phyloP scores from a whole-genome alignment of 2,113 vertebrate genomes.

The Sorex araneus region DNA sequence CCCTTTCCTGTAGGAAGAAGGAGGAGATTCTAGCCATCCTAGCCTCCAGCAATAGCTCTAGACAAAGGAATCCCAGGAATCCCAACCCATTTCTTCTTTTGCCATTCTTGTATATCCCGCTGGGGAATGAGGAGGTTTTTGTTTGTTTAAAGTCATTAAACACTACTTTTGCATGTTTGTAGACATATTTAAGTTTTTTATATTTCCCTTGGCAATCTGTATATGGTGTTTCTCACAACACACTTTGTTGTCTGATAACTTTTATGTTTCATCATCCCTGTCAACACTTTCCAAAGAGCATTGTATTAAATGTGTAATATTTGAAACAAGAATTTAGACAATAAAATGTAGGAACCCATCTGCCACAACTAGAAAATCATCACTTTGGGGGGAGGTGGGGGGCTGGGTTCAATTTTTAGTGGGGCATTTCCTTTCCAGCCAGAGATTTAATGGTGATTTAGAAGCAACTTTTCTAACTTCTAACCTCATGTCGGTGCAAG shows the following conservation, averaged over 20 bases:
- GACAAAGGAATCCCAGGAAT: neutral
- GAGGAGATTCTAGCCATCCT: neutral
- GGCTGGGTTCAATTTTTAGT: too few relatives aligned
- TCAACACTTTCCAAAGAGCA: slow-evolving; percentile 13
- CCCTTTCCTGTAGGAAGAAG: neutral
- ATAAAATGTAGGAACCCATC: neutral
- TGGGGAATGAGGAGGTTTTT: neutral
- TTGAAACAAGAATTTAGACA: slow-evolving; percentile 15
- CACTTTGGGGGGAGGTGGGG: neutral
- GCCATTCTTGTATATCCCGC: neutral
- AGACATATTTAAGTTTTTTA: slow-evolving; percentile 8
- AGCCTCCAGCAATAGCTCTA: neutral
- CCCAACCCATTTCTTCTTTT: neutral
- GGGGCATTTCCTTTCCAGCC: neutral
- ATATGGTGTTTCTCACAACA: slow-evolving; percentile 13
- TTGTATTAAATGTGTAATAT: slow-evolving; percentile 40
- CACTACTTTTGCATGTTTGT: slow-evolving; percentile 18
- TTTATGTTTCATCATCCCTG: slow-evolving; percentile 39
- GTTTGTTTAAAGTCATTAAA: neutral
- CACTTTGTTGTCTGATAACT: neutral
- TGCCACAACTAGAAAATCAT: neutral
- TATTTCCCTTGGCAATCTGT: slow-evolving; percentile 36
- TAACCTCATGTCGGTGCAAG: neutral
- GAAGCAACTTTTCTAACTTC: neutral
- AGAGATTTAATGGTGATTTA: slow-evolving; percentile 13